Evolutionary conservation across 2,888 invertebrate species (phyloP), one percentile per base, ranked within the genome.

Genomic region (Apodemia mormo): DNA sequence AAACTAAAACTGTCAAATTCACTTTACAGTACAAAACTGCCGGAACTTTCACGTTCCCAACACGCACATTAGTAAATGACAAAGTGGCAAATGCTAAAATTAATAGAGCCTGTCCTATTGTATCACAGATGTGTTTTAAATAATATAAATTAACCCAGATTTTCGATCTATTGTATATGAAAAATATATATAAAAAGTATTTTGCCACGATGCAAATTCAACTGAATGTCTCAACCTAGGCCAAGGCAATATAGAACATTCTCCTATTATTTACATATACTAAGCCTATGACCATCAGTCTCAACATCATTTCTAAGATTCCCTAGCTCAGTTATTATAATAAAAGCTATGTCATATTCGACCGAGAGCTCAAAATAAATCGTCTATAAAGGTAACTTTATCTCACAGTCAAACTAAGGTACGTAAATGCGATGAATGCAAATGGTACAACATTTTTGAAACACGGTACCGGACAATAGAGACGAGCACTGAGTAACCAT

Each of bases 181-280:
- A 77, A 81, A 81, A 73, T 56, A 67, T 30, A 69, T 70, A 74
- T 71, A 69, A 68, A 70, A 69, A 68, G 40, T 67, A 72, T 84
- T 89, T 90, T 92, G 92, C 92, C 92, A 92, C 90, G 86, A 80
- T 85, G 85, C 85, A 82, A 80, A 80, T 77, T 80, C 72, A 75
- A 82, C 84, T 82, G 81, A 80, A 79, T 88, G 92, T 91, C 79
- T 92, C 89, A 88, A 91, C 91, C 88, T 90, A 90, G 93, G 92
- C 87, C 92, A 88, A 87, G 92, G 92, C 92, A 81, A 83, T 85
- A 82, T 86, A 89, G 85, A 88, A 91, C 85, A 91, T 91, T 91
- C 92, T 87, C 91, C 92, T 92, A 93, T 84, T 92, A 93, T 93
- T 90, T 93, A 93, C 92, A 93, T 87, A 88, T 87, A 85, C 86